phyloP scores from a whole-genome alignment of 1,140 invertebrate species.

The Temnothorax nylanderi region DNA sequence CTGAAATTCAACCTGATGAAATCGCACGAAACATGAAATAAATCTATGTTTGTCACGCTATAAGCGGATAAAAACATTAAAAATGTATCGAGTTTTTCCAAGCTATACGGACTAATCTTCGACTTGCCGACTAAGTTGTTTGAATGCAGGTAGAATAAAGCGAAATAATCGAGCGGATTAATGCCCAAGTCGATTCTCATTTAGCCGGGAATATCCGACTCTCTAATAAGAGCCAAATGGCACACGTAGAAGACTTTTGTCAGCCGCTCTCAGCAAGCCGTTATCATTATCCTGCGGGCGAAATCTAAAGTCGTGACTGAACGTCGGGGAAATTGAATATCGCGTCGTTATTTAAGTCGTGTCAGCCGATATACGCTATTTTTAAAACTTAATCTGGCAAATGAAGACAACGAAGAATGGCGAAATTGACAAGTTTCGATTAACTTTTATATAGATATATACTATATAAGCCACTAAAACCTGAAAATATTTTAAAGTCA shows the following conservation, averaged over 20 bases:
- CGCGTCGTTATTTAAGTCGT: background rate
- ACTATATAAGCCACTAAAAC: background rate
- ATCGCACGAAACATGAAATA: background rate
- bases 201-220: slow-evolving; percentile 29
- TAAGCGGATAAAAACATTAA: background rate
- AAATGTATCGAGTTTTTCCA: background rate
- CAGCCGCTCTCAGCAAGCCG: background rate
- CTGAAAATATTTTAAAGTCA: background rate
- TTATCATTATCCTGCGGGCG: slow-evolving; percentile 17
- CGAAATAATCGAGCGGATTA: slow-evolving; percentile 37
- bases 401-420: background rate
- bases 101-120: background rate
- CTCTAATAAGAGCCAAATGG: slow-evolving; percentile 17
- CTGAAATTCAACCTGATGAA: background rate
- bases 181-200: slow-evolving; percentile 38
- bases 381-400: background rate
- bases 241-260: slow-evolving; percentile 16
- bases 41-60: background rate
- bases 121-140: background rate
- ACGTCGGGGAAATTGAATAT: slow-evolving; percentile 26
- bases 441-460: background rate
- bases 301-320: slow-evolving; percentile 12
- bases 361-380: background rate
- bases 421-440: background rate
- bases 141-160: background rate